Evolutionary conservation across 2,888 invertebrate genomes (phyloP), one percentile per base, ranked within the genome.

Genomic region (Coleophora flavipennella): DNA sequence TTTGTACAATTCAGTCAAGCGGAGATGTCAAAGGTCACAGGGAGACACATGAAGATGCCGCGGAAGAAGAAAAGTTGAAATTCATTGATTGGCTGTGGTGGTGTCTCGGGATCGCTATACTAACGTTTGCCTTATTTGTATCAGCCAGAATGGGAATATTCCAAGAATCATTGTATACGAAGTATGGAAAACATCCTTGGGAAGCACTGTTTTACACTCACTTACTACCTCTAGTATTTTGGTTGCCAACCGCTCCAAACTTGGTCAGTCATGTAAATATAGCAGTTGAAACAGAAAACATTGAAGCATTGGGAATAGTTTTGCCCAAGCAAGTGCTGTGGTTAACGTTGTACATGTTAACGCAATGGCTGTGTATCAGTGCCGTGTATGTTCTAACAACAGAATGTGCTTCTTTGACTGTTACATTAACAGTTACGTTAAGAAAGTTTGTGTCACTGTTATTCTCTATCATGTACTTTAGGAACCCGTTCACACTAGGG

Each of bases 141-240:
- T 97, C 98, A 0, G 97, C 99, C 0, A 87, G 95, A 53, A 95
- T 98, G 96, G 98, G 98, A 1, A 92, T 96, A 44, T 96, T 94
- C 73, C 98, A 98, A 70, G 97, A 98, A 78, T 90, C 90, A 0
- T 72, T 97, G 3, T 95, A 95, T 63, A 83, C 87, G 25, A 88
- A 89, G 44, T 90, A 93, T 71, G 99, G 98, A 35, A 99, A 98
- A 72, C 92, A 96, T 84, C 95, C 98, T 0, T 88, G 91, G 63
- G 96, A 96, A 74, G 94, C 95, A 1, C 72, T 95, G 1, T 96
- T 89, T 77, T 96, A 92, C 59, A 93, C 95, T 87, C 99, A 99
- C 84, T 86, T 94, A 39, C 68, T 98, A 41, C 95, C 98, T 0
- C 69, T 99, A 46, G 96, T 99, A 4, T 91, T 93, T 44, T 99